A percentile compares a stretch with the other conserved stretches of the same genome.
These are phyloP conservation scores for Felis catus DNA, from an alignment of 2,113 vertebrate species.

Conservation along the genomic window DNA sequence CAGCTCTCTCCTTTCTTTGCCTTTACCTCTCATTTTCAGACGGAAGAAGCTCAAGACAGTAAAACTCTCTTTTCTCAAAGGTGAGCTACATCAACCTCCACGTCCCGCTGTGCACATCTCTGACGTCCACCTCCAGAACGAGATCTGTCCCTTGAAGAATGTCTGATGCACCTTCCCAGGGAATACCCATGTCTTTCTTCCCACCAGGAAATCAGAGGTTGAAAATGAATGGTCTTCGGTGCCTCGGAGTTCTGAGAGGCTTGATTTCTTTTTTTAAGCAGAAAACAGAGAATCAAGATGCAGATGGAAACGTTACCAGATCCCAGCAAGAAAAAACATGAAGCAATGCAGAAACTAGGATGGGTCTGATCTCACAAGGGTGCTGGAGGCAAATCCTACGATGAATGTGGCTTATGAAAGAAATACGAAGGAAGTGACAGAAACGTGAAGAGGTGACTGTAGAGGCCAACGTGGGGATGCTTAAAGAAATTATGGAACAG, in stretches of 20 bases:
- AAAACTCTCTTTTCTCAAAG: neutral
- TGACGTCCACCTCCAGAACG: neutral
- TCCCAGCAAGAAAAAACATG: neutral
- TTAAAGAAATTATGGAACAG: neutral
- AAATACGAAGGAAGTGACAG: neutral
- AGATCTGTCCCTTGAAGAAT: neutral
- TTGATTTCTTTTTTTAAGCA: conserved; percentile 36
- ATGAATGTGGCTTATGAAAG: neutral
- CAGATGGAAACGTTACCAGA: neutral
- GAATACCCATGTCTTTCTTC: neutral
- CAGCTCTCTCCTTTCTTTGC: neutral
- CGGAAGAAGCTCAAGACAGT: neutral
- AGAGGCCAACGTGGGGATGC: neutral
- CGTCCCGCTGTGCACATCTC: neutral
- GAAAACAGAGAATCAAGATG: neutral
- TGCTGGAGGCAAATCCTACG: neutral
- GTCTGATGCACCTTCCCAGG: neutral
- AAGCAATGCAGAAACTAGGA: neutral
- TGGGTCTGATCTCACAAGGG: neutral
- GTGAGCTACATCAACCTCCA: neutral
- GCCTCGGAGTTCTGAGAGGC: neutral
- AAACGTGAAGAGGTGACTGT: neutral
- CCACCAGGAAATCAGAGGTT: neutral
- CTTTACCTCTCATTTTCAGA: neutral
- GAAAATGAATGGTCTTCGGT: neutral